A percentile compares a stretch with the other conserved stretches of the same genome.
These are phyloP conservation scores for Scelioninae gen. 1 DNA, from an alignment of 2,888 invertebrate genomes.

Conservation along the genomic window DNA sequence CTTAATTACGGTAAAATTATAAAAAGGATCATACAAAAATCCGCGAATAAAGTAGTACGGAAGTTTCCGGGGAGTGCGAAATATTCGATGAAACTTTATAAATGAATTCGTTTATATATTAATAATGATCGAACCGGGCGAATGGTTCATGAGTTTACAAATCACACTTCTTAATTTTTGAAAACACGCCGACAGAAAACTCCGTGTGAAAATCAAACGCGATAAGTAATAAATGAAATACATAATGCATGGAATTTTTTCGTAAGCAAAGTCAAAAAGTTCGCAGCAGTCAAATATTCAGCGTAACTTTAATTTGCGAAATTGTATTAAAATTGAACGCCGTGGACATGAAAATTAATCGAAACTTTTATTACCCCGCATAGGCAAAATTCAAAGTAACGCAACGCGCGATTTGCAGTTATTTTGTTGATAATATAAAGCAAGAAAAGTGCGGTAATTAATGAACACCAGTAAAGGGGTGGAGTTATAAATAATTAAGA, in stretches of 20 bases:
- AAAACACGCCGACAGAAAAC: constrained; percentile 47
- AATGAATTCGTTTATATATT: constrained; percentile 36
- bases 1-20: constrained; percentile 23
- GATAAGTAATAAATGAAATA: constrained; percentile 46
- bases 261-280: constrained; percentile 37
- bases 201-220: constrained; percentile 53
- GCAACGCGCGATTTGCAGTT: constrained; percentile 30
- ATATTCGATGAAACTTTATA: constrained; percentile 29
- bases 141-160: constrained; percentile 41
- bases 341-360: constrained; percentile 44
- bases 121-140: constrained; percentile 2
- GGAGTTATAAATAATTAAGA: constrained; percentile 36
- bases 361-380: constrained; percentile 38
- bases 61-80: constrained; percentile 14
- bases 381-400: constrained; percentile 14
- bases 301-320: constrained; percentile 45
- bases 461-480: constrained; percentile 2
- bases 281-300: constrained; percentile 53
- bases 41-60: constrained; percentile 14
- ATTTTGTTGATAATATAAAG: constrained; percentile 21
- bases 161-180: constrained; percentile 58
- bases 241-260: constrained; percentile 36
- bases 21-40: constrained; percentile 27
- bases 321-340: constrained; percentile 47
- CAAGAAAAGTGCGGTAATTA: constrained; percentile 29